A percentile compares a stretch with the other conserved stretches of the same genome.
Evolutionary conservation across 1,140 invertebrate genomes (phyloP).

Genomic region (Diabrotica virgifera): DNA sequence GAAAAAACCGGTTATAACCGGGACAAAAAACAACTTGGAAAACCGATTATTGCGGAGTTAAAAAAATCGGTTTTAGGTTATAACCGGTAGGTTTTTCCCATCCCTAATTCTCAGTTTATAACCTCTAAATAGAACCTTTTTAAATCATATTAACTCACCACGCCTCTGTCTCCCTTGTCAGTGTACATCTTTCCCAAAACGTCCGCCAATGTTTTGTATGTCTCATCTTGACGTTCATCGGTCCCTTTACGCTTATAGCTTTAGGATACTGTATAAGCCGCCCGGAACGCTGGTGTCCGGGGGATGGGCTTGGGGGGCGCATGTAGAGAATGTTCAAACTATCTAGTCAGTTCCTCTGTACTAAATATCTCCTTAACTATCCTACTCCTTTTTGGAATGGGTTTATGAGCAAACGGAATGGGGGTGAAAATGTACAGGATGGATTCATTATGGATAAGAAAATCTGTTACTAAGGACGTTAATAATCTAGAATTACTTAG

Average conservation of each 20-base stretch:
- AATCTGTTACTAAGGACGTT: no score
- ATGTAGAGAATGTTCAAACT: constrained; percentile 21
- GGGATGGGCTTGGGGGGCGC: constrained; percentile 4
- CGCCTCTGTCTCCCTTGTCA: no score
- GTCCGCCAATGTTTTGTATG: not conserved
- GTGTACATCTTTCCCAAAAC: not conserved
- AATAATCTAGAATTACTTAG: no score
- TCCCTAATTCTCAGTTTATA: no score
- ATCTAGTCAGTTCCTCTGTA: constrained; percentile 21
- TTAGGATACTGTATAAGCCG: constrained; percentile 34
- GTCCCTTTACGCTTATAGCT: constrained; percentile 36
- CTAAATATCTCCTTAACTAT: constrained; percentile 20
- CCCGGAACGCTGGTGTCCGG: constrained; percentile 10
- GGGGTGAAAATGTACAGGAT: not conserved
- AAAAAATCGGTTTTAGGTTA: no score
- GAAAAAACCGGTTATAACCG: no score
- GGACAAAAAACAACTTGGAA: no score
- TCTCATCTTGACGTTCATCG: constrained; percentile 15
- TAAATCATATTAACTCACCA: no score
- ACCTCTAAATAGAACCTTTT: no score
- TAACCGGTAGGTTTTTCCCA: no score
- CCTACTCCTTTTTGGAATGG: constrained; percentile 13
- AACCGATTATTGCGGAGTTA: no score
- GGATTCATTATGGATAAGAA: not conserved
- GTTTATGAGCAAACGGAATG: constrained; percentile 3